These are phyloP conservation scores for Chanos chanos DNA, from an alignment of 2,797 vertebrate genomes.

Conservation along the genomic window DNA sequence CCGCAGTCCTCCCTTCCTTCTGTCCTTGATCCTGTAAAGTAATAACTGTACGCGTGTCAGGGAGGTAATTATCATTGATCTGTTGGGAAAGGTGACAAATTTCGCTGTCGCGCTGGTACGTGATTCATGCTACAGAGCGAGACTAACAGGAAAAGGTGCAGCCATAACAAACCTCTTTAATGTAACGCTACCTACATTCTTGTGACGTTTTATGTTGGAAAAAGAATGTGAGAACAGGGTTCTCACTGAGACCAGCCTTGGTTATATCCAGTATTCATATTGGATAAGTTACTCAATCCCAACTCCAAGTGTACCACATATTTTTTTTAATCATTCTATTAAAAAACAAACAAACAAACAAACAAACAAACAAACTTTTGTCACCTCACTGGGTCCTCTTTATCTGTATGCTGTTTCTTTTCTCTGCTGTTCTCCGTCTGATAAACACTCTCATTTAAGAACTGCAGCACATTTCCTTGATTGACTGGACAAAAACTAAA, in stretches of 20 bases:
- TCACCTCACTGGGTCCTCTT: too few relatives aligned
- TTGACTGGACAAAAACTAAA: constrained; percentile 26
- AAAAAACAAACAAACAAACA: not conserved
- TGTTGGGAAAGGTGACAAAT: constrained; percentile 84
- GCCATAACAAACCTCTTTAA: constrained; percentile 21
- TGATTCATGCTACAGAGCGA: constrained; percentile 81
- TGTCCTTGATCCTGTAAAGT: constrained; percentile 96
- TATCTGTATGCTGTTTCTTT: too few relatives aligned
- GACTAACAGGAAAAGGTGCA: constrained; percentile 19
- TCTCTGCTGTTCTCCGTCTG: too few relatives aligned
- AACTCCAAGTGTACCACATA: too few relatives aligned
- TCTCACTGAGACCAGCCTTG: too few relatives aligned
- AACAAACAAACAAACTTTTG: not conserved
- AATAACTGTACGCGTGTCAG: constrained; percentile 98
- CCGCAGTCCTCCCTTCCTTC: constrained; percentile 62
- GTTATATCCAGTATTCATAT: too few relatives aligned
- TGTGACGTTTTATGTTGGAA: too few relatives aligned
- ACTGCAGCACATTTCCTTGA: constrained; percentile 29
- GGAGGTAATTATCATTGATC: constrained; percentile 99
- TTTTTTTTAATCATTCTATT: too few relatives aligned
- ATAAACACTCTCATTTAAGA: too few relatives aligned
- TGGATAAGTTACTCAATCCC: too few relatives aligned
- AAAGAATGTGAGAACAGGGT: too few relatives aligned
- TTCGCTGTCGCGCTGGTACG: constrained; percentile 69
- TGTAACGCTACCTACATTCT: too few relatives aligned